phyloP scores from a whole-genome alignment of 1,140 invertebrate species.

The Meloidogyne floridensis region DNA sequence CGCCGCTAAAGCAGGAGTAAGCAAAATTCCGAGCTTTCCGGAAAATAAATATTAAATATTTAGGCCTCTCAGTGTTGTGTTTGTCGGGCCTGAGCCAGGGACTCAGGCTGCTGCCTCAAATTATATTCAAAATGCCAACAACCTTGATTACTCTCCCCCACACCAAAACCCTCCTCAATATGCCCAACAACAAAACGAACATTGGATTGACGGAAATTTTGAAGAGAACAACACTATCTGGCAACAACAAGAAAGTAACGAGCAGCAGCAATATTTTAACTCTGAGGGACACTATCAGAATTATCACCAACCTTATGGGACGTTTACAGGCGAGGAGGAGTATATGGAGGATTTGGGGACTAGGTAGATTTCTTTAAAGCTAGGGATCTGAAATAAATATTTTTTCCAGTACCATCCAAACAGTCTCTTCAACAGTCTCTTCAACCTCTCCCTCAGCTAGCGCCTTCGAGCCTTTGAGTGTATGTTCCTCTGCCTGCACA shows the following conservation, averaged over 20 bases:
- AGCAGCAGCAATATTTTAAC: not conserved
- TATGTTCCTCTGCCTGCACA: conserved; percentile 29
- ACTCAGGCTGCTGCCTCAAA: conserved; percentile 10
- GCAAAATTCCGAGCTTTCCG: not conserved
- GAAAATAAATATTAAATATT: not conserved
- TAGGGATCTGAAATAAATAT: too few relatives aligned
- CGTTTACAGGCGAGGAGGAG: not conserved
- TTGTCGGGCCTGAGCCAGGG: conserved; percentile 43
- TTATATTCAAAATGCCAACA: conserved; percentile 29
- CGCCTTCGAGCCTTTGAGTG: conserved; percentile 29
- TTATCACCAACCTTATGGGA: not conserved
- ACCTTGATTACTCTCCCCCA: not conserved
- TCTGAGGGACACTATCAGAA: not conserved
- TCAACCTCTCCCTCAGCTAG: conserved; percentile 15
- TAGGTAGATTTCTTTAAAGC: too few relatives aligned
- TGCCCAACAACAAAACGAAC: conserved; percentile 29
- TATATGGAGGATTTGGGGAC: not conserved
- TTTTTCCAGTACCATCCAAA: not conserved
- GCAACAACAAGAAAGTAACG: not conserved
- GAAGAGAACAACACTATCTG: not conserved
- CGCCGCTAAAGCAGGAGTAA: conserved; percentile 21
- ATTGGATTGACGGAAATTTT: conserved; percentile 20
- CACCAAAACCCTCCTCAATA: conserved; percentile 15
- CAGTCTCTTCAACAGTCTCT: conserved; percentile 21
- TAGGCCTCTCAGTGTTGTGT: conserved; percentile 48